Evolutionary conservation across 2,888 invertebrate genomes (phyloP), one percentile per base, ranked within the genome.

Genomic region (Trissoscelio sp.): DNA sequence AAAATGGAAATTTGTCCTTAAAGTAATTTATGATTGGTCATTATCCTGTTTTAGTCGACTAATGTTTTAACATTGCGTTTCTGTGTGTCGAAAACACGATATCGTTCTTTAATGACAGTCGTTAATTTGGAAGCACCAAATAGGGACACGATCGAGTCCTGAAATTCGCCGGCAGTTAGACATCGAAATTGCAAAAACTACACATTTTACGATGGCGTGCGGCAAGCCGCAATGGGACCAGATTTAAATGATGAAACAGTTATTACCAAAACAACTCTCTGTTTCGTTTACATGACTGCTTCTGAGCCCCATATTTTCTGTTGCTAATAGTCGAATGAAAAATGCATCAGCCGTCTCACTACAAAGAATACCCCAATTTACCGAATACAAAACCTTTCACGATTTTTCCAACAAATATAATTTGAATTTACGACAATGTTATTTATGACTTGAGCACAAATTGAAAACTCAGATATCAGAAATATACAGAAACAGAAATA

Each of bases 171-270:
- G 34, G 39, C 66, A 69, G 44, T 60, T 74, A 58, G 66, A 75
- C 74, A 62, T 64, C 60, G 69, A 60, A 67, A 79, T 79, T 77
- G 77, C 72, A 51, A 82, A 80, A 77, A 75, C 58, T 69, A 20
- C 37, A 72, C 53, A 55, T 79, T 82, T 82, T 79, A 82, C 37
- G 79, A 72, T 37, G 60, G 64, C 57, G 51, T 48, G 57, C 34
- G 72, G 79, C 51, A 18, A 79, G 69, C 82, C 79, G 46, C 79
- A 77, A 37, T 67, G 58, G 66, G 60, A 62, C 62, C 57, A 75
- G 73, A 77, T 77, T 82, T 82, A 80, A 82, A 82, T 80, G 79
- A 82, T 73, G 82, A 69, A 80, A 79, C 79, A 80, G 82, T 82
- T 82, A 82, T 77, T 70, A 73, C 69, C 62, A 64, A 46, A 80